Percentiles rank a stretch among this genome's conserved stretches.
Conservation (phyloP, 1,140 invertebrate genomes). For the Sitophilus oryzae region DNA sequence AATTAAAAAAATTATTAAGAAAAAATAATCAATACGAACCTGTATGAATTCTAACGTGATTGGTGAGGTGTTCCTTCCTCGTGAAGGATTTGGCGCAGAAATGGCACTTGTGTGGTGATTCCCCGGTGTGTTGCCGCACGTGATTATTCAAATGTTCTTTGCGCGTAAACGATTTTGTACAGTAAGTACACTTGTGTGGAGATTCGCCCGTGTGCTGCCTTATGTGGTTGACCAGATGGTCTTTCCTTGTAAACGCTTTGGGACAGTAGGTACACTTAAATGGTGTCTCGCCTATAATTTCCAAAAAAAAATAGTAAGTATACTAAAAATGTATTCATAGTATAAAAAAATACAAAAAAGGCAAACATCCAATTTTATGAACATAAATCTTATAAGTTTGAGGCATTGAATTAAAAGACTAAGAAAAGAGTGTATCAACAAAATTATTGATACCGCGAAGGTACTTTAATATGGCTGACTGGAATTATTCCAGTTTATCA, state of each 20-base stretch:
- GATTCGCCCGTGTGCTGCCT: conserved; percentile 75
- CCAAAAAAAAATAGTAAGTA: conserved; percentile 4
- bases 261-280: conserved; percentile 81
- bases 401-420: no score
- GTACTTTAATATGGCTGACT: no score
- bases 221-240: conserved; percentile 63
- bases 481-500: no score
- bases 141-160: conserved; percentile 90
- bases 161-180: conserved; percentile 77
- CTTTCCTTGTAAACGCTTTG: conserved; percentile 82
- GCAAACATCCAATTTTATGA: conserved; percentile 75
- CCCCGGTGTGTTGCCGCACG: conserved; percentile 68
- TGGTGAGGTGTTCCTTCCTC: conserved; percentile 73
- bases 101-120: conserved; percentile 74
- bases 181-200: conserved; percentile 65
- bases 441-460: no score
- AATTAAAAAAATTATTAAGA: not conserved
- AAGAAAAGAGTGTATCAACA: no score
- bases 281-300: conserved; percentile 33
- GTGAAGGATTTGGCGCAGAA: conserved; percentile 81
- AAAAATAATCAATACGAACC: conserved; percentile 53
- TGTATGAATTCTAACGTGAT: conserved; percentile 65
- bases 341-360: conserved; percentile 62
- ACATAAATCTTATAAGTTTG: no score
- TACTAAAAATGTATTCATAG: conserved; percentile 10